Evolutionary conservation across 2,888 invertebrate species (phyloP).

Genomic region (Allolobophora icterica): DNA sequence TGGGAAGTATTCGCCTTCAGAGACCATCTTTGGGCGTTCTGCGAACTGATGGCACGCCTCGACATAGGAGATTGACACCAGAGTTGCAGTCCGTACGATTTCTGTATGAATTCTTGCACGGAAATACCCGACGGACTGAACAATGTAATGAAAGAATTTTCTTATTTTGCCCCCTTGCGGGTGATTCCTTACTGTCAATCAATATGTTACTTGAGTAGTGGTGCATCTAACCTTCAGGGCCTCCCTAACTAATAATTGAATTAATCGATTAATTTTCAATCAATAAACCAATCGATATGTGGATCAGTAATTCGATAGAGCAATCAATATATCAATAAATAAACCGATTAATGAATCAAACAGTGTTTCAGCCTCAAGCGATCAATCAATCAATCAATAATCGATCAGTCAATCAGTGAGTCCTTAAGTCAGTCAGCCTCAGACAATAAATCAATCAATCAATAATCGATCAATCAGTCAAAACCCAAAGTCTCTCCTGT

Average conservation of each 20-base stretch:
- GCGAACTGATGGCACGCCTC: neutral
- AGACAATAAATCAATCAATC: neutral
- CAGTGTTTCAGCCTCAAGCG: neutral
- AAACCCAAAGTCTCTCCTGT: neutral
- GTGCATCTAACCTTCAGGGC: neutral
- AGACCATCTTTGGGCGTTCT: no score
- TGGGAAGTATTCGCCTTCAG: no score
- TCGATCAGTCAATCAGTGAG: neutral
- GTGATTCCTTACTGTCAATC: neutral
- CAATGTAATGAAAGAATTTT: neutral
- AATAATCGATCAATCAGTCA: neutral
- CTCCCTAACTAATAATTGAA: neutral
- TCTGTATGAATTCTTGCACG: neutral
- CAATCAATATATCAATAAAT: neutral
- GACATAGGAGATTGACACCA: neutral
- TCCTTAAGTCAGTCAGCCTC: no score
- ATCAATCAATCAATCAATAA: neutral
- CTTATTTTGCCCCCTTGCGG: neutral
- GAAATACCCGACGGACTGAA: neutral
- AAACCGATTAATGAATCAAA: neutral
- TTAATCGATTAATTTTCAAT: neutral
- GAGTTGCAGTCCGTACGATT: neutral
- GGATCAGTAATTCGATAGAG: neutral
- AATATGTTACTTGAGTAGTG: neutral
- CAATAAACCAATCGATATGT: neutral